Evolutionary conservation across 2,797 vertebrate genomes (phyloP), one percentile per base, ranked within the genome.

Genomic region (Typhlichthys eigenmanni): DNA sequence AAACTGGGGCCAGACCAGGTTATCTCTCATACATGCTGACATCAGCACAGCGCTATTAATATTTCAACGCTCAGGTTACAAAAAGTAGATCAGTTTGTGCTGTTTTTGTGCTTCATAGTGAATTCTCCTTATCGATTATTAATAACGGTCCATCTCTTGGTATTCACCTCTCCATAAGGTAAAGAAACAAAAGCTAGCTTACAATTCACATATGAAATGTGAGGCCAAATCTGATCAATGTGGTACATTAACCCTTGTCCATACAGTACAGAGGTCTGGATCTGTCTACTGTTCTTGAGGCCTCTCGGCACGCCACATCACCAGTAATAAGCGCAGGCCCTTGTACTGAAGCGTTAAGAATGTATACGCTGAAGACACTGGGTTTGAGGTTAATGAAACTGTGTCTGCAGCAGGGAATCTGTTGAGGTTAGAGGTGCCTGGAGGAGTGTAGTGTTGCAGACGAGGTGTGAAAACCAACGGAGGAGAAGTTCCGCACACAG

Each of bases 51-150:
- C 59, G 17, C 7, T 2, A 85, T 89, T 61, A 87, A 91, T 88
- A 89, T 90, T 91, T 88, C 55, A 91, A 46, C 51, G 62, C 55
- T 2, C 13, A 9, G 64, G 61, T 84, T 87, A 55, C 82, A 71
- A 83, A 75, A 71, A 82, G 49, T 46, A 56, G 51, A 81, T 67
- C 64, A 74, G 66, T 87, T 84, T 82, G 80, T 72, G 78, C 80
- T 66, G 82, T 81, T 89, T 38, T 90, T 73, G 78, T 65, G 70
- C 74, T 82, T 68, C 1, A 48, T 69, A 72, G 70, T 62, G 70
- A 79, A 80, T 80, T 80, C 76, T 79, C 69, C 50, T 49, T 75
- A 89, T 90, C 12, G 74, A 87, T 89, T 89, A 90, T 91, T 87
- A 74, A 91, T 79, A 66, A 82, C 75, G 70, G 75, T 58, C 74